Conservation (phyloP, 2,888 invertebrate genomes). For the Drosophila hamatofila region DNA sequence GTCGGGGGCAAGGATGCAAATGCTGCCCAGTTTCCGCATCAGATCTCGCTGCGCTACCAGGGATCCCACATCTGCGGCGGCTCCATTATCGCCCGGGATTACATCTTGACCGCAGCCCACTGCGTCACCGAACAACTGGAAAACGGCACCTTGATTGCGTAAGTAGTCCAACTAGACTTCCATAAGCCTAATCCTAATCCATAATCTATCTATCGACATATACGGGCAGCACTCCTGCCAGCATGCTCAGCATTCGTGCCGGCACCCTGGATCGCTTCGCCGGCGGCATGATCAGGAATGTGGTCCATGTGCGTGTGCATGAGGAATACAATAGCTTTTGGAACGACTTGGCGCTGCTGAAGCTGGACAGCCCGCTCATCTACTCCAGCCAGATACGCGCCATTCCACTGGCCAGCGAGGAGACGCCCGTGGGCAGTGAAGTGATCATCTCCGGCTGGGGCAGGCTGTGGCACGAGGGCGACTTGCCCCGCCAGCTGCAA, state of each 20-base stretch:
- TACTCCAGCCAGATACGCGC: conserved; percentile 60
- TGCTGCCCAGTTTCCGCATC: conserved; percentile 81
- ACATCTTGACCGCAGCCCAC: conserved; percentile 73
- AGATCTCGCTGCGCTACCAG: conserved; percentile 75
- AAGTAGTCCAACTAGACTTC: conserved; percentile 19
- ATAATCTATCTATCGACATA: neutral
- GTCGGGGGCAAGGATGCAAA: conserved; percentile 81
- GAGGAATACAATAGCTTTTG: conserved; percentile 67
- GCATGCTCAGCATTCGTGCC: conserved; percentile 70
- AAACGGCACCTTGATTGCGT: conserved; percentile 41
- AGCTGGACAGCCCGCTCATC: conserved; percentile 53
- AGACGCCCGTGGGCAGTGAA: conserved; percentile 49
- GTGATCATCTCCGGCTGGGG: conserved; percentile 80
- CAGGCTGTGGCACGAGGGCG: conserved; percentile 55
- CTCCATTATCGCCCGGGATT: conserved; percentile 59
- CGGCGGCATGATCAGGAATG: conserved; percentile 72
- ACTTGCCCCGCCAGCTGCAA: conserved; percentile 63
- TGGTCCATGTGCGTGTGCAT: conserved; percentile 66
- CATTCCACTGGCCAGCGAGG: conserved; percentile 61
- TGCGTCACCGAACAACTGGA: conserved; percentile 57
- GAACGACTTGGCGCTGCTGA: conserved; percentile 74
- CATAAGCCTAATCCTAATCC: neutral
- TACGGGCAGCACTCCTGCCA: conserved; percentile 42
- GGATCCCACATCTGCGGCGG: conserved; percentile 75
- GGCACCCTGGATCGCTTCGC: conserved; percentile 74